Percentiles rank a stretch among this genome's conserved stretches.
Evolutionary conservation across 2,797 vertebrate genomes (phyloP).

Genomic region (Sylvilagus floridanus): DNA sequence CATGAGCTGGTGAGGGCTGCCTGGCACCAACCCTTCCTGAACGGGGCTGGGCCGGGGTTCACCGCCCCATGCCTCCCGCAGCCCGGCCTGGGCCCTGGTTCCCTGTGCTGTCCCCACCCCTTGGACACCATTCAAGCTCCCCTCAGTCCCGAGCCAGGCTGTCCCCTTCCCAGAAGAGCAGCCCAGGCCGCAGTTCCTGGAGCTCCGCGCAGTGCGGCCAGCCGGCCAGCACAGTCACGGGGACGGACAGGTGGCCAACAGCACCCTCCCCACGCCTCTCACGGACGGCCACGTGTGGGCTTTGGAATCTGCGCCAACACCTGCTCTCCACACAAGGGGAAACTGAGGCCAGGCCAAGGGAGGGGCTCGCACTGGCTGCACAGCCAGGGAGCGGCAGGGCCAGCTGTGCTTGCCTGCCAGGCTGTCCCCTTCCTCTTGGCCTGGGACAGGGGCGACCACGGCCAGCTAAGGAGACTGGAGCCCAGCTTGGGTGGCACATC

Average conservation of each 20-base stretch:
- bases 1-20: not conserved
- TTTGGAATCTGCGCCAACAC: not conserved
- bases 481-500: not conserved
- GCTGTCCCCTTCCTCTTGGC: not conserved
- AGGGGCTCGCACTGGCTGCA: not conserved
- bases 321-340: not conserved
- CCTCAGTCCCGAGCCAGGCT: not conserved
- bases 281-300: not conserved
- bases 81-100: not conserved
- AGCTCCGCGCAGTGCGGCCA: not conserved
- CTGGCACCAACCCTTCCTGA: rapidly evolving
- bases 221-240: rapidly evolving
- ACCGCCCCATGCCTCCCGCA: not conserved
- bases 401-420: not conserved
- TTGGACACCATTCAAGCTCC: not conserved
- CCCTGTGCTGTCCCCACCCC: not conserved
- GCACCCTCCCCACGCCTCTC: not conserved
- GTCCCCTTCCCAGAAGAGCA: slow-evolving; percentile 53
- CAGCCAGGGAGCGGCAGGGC: not conserved
- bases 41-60: not conserved
- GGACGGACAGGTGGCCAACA: not conserved
- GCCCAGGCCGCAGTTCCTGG: not conserved
- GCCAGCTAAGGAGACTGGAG: not conserved
- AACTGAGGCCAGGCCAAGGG: not conserved
- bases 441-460: rapidly evolving